A percentile compares a stretch with the other conserved stretches of the same genome.
Evolutionary conservation across 2,888 invertebrate genomes (phyloP).

Genomic region (Oligia latruncula): DNA sequence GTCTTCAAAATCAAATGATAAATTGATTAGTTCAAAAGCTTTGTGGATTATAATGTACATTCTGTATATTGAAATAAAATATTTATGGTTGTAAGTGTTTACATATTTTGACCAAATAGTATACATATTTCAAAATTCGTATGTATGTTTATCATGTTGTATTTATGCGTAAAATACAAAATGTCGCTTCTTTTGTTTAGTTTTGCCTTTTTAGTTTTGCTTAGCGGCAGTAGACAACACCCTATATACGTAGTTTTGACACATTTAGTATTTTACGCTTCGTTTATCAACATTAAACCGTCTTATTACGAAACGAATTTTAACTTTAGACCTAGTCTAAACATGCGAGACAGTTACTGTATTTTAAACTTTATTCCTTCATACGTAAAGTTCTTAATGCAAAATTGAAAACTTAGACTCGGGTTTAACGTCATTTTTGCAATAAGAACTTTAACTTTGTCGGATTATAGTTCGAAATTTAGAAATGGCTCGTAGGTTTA

Average conservation of each 20-base stretch:
- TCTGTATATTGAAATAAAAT: background rate
- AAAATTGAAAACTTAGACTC: background rate
- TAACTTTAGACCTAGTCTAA: background rate
- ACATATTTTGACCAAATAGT: conserved; percentile 37
- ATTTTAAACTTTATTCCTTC: background rate
- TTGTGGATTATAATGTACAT: background rate
- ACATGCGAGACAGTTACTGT: background rate
- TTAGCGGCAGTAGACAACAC: conserved; percentile 71
- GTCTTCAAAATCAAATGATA: background rate
- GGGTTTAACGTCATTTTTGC: background rate
- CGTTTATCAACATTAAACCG: conserved; percentile 31
- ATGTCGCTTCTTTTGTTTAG: conserved; percentile 79
- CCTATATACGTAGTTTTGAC: conserved; percentile 61
- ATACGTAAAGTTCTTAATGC: background rate
- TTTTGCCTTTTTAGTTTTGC: conserved; percentile 78
- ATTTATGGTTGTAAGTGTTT: conserved; percentile 65
- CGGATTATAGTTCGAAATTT: background rate
- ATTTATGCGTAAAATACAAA: conserved; percentile 82
- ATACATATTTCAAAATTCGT: conserved; percentile 44
- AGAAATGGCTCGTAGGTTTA: background rate
- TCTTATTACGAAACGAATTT: background rate
- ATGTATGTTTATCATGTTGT: conserved; percentile 68
- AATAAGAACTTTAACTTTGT: background rate
- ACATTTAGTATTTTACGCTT: conserved; percentile 83
- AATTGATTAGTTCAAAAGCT: conserved; percentile 1